Base-by-base conservation (phyloP, 2,888 invertebrate species). In the Drosophila multiciliata region DNA sequence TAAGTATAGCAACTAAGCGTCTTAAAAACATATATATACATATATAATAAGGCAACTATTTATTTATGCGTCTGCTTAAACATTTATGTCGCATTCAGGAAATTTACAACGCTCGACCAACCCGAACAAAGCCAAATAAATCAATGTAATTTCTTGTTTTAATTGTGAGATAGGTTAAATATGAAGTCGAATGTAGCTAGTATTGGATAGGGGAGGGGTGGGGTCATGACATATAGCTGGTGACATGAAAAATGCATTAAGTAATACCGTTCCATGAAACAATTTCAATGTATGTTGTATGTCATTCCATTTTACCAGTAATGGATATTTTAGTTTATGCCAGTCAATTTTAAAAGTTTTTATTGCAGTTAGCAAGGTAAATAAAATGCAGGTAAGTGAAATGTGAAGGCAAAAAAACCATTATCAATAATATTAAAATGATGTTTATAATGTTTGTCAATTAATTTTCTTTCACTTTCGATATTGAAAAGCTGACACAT, bases 201-300 rank as follows among this genome's bases (percentile, higher is more conserved):
- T 26, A 15, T 8, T n/a, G 12, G 45, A 17, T 0, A 32, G 11
- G 5, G 7, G 1, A 9, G 20, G 23, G 0, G 29, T 29, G 54
- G 62, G 52, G 65, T 38, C 50, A 65, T 35, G 23, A 29, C 53
- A 57, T 58, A 33, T 33, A 68, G 32, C 53, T 65, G 57, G 49
- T 54, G 38, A 82, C 82, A 82, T 54, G 86, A 45, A 86, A 82
- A 82, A 68, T 80, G 83, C 86, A 82, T 82, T 82, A 82, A 83
- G 86, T 59, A 73, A 66, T 60, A 29, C 66, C 73, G 63, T 52
- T 72, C 26, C 80, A 52, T 65, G 73, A 81, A 60, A 60, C 68
- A 40, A 61, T 54, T 45, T 42, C 42, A 38, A 63, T 69, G 65
- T 59, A 63, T 70, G 50, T 59, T 55, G 48, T 70, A 71, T 70